Percentiles rank a stretch among this genome's conserved stretches.
Conservation (phyloP, 2,888 invertebrate species). For the Dynastes tityus region DNA sequence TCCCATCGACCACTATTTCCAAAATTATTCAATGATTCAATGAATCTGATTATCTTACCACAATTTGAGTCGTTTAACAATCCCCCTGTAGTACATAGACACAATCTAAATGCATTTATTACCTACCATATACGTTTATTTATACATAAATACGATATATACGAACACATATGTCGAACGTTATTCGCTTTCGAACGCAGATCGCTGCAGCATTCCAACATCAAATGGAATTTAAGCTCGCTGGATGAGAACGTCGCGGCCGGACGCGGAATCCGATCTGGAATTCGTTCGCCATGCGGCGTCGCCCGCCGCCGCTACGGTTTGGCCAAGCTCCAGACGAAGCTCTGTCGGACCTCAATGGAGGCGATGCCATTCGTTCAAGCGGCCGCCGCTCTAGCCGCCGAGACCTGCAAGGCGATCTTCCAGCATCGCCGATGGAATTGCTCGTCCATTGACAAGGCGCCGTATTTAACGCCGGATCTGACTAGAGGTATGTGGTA, state of each 20-base stretch:
- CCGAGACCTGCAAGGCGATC: constrained; percentile 80
- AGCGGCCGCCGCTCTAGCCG: constrained; percentile 80
- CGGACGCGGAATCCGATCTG: constrained; percentile 65
- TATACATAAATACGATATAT: not conserved
- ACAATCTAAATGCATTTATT: not conserved
- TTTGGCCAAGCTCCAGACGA: constrained; percentile 77
- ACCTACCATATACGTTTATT: not conserved
- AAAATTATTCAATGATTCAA: too few species aligned
- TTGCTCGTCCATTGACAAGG: constrained; percentile 82
- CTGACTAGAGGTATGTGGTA: constrained; percentile 80
- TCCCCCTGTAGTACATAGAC: not conserved
- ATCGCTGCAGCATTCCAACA: constrained; percentile 67
- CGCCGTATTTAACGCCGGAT: constrained; percentile 84
- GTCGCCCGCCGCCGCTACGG: constrained; percentile 67
- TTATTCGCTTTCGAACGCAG: constrained; percentile 56
- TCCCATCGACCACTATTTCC: too few species aligned
- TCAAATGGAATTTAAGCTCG: constrained; percentile 64
- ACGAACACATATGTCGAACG: not conserved
- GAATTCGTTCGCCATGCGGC: constrained; percentile 66
- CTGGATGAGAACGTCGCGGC: constrained; percentile 58
- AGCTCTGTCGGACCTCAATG: constrained; percentile 78
- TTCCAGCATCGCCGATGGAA: constrained; percentile 87
- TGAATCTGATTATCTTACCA: too few species aligned
- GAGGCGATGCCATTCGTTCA: constrained; percentile 84
- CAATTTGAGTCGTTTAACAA: too few species aligned